Percentiles rank a stretch among this genome's conserved stretches.
phyloP scores from a whole-genome alignment of 2,888 invertebrate species.

The Parascotia fuliginaria region DNA sequence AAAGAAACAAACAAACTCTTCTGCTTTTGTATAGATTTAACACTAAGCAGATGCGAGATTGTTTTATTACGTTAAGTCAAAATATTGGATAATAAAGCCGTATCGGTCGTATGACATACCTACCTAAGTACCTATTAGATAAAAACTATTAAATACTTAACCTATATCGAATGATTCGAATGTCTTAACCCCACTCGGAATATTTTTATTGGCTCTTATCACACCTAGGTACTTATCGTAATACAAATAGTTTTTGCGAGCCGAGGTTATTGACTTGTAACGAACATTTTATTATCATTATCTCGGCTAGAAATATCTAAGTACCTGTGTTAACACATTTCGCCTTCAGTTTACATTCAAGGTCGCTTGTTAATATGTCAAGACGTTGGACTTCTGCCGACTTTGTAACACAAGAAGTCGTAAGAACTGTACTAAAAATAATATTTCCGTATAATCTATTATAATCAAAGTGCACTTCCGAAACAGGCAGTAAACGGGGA shows the following conservation, averaged over 20 bases:
- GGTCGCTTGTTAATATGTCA: conserved; percentile 22
- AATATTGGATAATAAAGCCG: not conserved
- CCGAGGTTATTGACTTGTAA: conserved; percentile 33
- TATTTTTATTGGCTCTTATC: conserved; percentile 27
- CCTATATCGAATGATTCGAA: conserved; percentile 11
- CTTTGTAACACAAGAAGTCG: conserved; percentile 14
- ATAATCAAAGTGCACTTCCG: too few species aligned
- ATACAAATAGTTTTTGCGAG: conserved; percentile 17
- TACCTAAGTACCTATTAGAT: too few species aligned
- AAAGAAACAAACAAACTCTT: too few species aligned
- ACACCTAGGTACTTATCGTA: conserved; percentile 18
- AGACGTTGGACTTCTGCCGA: conserved; percentile 36
- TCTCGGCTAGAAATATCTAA: not conserved
- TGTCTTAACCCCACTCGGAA: not conserved
- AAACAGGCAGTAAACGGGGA: not conserved
- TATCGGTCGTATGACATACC: too few species aligned
- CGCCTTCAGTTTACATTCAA: conserved; percentile 19
- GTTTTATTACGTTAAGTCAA: conserved; percentile 1
- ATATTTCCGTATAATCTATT: conserved; percentile 6
- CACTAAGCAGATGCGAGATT: conserved; percentile 27
- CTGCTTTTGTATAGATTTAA: too few species aligned
- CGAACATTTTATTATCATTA: conserved; percentile 13
- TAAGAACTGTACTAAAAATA: conserved; percentile 18
- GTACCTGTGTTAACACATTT: conserved; percentile 8
- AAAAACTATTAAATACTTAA: too few species aligned